A percentile compares a stretch with the other conserved stretches of the same genome.
Conservation (phyloP, 2,888 invertebrate genomes). For the Platycheirus albimanus region DNA sequence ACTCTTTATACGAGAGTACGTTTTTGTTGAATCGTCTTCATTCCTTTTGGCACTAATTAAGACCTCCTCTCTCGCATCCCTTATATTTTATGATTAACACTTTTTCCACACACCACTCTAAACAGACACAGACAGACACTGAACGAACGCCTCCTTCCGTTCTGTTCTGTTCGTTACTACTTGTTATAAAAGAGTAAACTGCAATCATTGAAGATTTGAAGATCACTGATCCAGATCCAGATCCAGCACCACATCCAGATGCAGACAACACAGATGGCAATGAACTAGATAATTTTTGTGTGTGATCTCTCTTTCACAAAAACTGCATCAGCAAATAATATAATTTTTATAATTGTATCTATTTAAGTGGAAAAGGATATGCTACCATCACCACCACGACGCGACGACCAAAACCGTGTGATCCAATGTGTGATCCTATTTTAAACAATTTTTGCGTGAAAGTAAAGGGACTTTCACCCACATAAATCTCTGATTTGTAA, state of each 20-base stretch:
- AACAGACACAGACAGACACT: background rate
- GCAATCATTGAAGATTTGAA: conserved; percentile 42
- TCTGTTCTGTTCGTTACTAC: background rate
- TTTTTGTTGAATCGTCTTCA: background rate
- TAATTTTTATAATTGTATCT: conserved; percentile 49
- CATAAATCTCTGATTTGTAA: conserved; percentile 58
- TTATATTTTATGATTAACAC: conserved; percentile 54
- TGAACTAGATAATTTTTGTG: conserved; percentile 56
- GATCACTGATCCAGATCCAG: conserved; percentile 49
- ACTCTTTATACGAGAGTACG: conserved; percentile 1
- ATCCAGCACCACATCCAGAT: too few relatives aligned
- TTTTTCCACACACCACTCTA: conserved; percentile 33
- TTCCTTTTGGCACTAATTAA: conserved; percentile 64
- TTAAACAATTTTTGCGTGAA: conserved; percentile 49
- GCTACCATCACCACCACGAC: background rate
- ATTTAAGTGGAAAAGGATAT: conserved; percentile 59
- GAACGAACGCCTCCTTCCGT: conserved; percentile 64
- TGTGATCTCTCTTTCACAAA: conserved; percentile 22
- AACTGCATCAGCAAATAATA: background rate
- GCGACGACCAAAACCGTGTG: too few relatives aligned
- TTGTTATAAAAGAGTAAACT: background rate
- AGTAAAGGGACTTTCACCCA: conserved; percentile 60
- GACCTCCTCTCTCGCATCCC: conserved; percentile 52
- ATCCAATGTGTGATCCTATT: conserved; percentile 8
- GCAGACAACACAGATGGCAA: conserved; percentile 65